Evolutionary conservation across 2,888 invertebrate genomes (phyloP).

Genomic region (Archips crataeganus): DNA sequence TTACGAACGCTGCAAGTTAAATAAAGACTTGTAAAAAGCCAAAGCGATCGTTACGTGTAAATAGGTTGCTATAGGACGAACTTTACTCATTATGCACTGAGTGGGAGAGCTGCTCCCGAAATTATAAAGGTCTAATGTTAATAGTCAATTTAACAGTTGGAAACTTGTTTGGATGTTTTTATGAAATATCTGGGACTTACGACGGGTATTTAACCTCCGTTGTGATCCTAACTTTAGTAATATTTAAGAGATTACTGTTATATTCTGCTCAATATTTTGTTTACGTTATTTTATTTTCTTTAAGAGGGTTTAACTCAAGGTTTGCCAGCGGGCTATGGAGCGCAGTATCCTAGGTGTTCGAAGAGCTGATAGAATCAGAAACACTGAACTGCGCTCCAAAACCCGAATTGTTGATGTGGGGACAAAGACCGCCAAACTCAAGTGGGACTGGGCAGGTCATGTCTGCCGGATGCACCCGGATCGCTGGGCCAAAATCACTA

Average conservation of each 20-base stretch:
- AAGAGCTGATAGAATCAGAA: too few relatives aligned
- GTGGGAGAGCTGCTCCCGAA: slow-evolving; percentile 18
- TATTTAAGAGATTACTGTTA: background rate
- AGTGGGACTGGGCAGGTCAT: too few relatives aligned
- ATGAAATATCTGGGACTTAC: background rate
- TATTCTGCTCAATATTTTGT: background rate
- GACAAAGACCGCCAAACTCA: too few relatives aligned
- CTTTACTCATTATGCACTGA: slow-evolving; percentile 29
- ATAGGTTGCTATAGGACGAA: slow-evolving; percentile 10
- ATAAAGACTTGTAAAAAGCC: too few relatives aligned
- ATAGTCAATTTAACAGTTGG: slow-evolving; percentile 25
- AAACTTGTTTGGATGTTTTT: slow-evolving; percentile 8
- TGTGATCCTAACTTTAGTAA: background rate
- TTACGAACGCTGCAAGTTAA: too few relatives aligned
- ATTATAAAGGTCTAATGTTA: slow-evolving; percentile 35
- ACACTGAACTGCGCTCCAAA: too few relatives aligned
- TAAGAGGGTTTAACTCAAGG: too few relatives aligned
- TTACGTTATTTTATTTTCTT: background rate
- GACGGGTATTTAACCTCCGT: background rate
- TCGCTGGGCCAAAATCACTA: too few relatives aligned
- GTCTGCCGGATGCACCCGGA: too few relatives aligned
- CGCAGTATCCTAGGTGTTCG: too few relatives aligned
- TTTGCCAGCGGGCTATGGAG: too few relatives aligned
- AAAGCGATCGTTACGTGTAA: slow-evolving; percentile 9
- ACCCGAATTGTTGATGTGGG: too few relatives aligned